These are phyloP conservation scores for Haemorhous mexicanus DNA, from an alignment of 2,113 vertebrate species.

Conservation along the genomic window DNA sequence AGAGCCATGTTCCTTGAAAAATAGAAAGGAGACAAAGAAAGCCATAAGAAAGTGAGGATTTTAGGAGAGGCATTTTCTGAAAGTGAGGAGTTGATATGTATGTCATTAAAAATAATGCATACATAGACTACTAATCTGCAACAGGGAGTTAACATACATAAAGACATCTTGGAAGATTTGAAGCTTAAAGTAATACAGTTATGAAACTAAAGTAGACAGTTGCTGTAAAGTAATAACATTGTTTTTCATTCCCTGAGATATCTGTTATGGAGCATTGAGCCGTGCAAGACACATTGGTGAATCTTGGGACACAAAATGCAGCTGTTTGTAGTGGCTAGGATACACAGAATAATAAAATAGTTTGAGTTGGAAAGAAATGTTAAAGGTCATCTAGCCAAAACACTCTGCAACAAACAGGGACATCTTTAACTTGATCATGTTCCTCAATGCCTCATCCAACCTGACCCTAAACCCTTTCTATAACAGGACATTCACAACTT, in stretches of 20 bases:
- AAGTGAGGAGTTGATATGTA: not conserved
- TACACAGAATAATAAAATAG: not conserved
- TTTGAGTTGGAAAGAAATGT: not conserved
- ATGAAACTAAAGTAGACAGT: not conserved
- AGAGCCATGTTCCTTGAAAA: not conserved
- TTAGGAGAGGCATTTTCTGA: not conserved
- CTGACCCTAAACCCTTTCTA: not conserved
- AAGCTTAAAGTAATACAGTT: not conserved
- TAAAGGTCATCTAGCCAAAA: not conserved
- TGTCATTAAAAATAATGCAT: not conserved
- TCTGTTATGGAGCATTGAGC: not conserved
- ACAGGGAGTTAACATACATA: not conserved
- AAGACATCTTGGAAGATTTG: not conserved
- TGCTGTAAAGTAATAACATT: not conserved
- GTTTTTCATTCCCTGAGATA: not conserved
- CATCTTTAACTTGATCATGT: not conserved
- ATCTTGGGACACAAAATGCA: not conserved
- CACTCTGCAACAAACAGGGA: not conserved
- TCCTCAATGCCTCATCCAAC: not conserved
- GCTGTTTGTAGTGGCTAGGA: not conserved
- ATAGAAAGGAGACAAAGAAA: not conserved
- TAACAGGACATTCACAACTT: not conserved
- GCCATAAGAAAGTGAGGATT: not conserved
- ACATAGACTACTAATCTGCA: not conserved
- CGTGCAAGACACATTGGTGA: not conserved